These are phyloP conservation scores for Chloroclysta siterata DNA, from an alignment of 2,888 invertebrate genomes.

Conservation along the genomic window DNA sequence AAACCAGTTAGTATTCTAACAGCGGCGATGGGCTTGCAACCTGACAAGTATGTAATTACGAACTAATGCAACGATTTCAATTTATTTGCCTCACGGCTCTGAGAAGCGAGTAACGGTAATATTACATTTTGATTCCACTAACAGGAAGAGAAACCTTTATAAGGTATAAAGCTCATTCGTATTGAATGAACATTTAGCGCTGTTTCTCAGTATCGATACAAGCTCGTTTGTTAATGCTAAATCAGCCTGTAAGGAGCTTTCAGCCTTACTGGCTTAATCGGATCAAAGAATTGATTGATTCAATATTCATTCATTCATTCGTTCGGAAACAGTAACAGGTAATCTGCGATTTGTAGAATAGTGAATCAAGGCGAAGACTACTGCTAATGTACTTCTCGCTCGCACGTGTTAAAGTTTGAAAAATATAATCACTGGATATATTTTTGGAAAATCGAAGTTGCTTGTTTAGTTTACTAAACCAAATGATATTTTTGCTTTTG, in stretches of 20 bases:
- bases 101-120: too few relatives aligned
- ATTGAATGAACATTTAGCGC: not conserved
- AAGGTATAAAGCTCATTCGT: not conserved
- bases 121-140: not conserved
- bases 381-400: too few relatives aligned
- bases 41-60: too few relatives aligned
- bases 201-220: slow-evolving; percentile 9
- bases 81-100: too few relatives aligned
- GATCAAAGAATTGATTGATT: slow-evolving; percentile 28
- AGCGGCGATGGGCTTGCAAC: too few relatives aligned
- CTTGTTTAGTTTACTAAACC: too few relatives aligned
- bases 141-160: not conserved
- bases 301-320: slow-evolving; percentile 5
- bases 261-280: slow-evolving; percentile 26
- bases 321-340: not conserved
- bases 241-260: slow-evolving; percentile 16
- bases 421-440: too few relatives aligned
- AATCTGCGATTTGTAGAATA: slow-evolving; percentile 4
- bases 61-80: too few relatives aligned
- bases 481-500: too few relatives aligned
- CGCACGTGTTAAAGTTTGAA: too few relatives aligned
- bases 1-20: too few relatives aligned
- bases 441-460: too few relatives aligned
- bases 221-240: not conserved
- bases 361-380: not conserved